Base-by-base conservation (phyloP, 2,113 vertebrate genomes). In the Cairina moschata region DNA sequence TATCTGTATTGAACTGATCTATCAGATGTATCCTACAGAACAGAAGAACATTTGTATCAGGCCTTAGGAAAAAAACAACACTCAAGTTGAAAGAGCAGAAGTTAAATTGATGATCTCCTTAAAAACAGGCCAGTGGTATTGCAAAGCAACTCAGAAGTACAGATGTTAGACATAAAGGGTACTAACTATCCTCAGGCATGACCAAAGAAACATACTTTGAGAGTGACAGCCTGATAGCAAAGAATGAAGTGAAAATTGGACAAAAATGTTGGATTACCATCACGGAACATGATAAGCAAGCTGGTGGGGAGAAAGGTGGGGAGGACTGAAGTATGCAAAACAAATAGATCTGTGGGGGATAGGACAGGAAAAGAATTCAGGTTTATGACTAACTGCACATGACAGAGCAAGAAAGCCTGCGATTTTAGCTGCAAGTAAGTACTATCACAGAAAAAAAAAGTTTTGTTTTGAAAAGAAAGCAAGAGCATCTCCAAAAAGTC, bases 1-100 rank as follows among this genome's bases (percentile, higher is more conserved):
- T 98, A 93, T 99, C 98, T 4, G 98, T 99, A 97, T 99, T 99
- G 97, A 98, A 99, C 88, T 99, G 91, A 85, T 99, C 99, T 83
- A 99, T 99, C 88, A 99, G 97, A 94, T 98, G 98, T 96, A 99
- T 99, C 97, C 99, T 99, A 40, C 34, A 93, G 95, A 87, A 96
- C 32, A 94, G 44, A 96, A 84, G 38, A 77, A 38, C 59, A 16
- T 18, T 44, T 0, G 1, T 18, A 54, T 84, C 32, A 92, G 65
- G 58, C 26, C 23, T 79, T 36, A 36, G 16, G 54, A 48, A 48
- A 80, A 60, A 44, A 22, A 56, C 38, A 9, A 8, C 14, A 6
- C 3, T 32, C 34, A 46, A 78, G 69, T 1, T n/a, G 4, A 77
- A 62, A 6, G 69, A 52, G 50, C 5, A 42, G 11, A 32, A 81